Percentiles rank a stretch among this genome's conserved stretches.
phyloP scores from a whole-genome alignment of 2,113 vertebrate species.

The Myodes glareolus region DNA sequence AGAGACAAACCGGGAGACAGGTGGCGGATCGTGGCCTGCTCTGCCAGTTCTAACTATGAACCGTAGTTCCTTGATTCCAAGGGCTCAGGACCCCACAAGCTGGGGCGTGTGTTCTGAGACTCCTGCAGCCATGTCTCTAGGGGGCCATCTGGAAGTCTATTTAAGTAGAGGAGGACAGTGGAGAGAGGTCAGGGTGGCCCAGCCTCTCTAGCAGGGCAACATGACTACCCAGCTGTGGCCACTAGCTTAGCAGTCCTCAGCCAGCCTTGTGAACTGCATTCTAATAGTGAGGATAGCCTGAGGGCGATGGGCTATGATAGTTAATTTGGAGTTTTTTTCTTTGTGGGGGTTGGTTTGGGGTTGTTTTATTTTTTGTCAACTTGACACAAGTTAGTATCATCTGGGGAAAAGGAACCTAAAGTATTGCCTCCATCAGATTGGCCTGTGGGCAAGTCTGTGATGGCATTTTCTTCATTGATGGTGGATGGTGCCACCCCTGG shows the following conservation, averaged over 20 bases:
- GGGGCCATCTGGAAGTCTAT: not conserved
- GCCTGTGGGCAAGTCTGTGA: not conserved
- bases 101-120: not conserved
- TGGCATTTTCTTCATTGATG: not conserved
- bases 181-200: not conserved
- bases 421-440: not conserved
- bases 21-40: accelerated
- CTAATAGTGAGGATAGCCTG: not conserved
- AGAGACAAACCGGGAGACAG: not conserved
- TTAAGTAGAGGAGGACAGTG: not conserved
- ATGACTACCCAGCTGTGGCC: not conserved
- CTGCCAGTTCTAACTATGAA: not conserved
- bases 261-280: not conserved
- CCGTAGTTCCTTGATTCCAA: accelerated
- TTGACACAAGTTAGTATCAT: not conserved
- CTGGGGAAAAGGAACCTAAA: not conserved
- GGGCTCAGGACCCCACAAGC: not conserved
- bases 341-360: not conserved
- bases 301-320: not conserved
- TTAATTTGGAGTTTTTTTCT: not conserved
- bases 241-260: not conserved
- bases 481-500: not conserved
- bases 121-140: not conserved
- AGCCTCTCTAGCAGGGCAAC: not conserved
- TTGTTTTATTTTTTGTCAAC: not conserved